phyloP scores from a whole-genome alignment of 2,113 vertebrate species.

The Rhipidura dahli region DNA sequence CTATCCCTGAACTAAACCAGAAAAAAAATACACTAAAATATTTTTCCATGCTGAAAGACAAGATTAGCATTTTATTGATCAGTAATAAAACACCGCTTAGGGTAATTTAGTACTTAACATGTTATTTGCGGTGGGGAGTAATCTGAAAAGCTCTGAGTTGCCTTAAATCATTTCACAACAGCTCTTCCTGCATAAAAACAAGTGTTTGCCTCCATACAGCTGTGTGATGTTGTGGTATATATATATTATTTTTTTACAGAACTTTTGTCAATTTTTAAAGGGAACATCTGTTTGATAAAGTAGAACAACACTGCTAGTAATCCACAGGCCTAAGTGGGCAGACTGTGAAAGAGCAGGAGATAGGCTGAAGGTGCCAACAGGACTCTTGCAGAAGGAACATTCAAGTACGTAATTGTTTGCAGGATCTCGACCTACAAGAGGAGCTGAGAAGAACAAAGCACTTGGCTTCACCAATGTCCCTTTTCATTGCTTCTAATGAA shows the following conservation, averaged over 20 bases:
- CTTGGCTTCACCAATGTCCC: constrained; percentile 71
- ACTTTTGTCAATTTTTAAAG: constrained; percentile 77
- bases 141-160: constrained; percentile 64
- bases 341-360: constrained; percentile 26
- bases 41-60: constrained; percentile 31
- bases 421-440: constrained; percentile 67
- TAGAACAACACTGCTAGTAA: constrained; percentile 54
- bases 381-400: constrained; percentile 45
- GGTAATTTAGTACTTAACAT: constrained; percentile 57
- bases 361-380: neutral
- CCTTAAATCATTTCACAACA: constrained; percentile 68
- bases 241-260: constrained; percentile 42
- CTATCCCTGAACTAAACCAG: neutral
- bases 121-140: constrained; percentile 54
- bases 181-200: constrained; percentile 45
- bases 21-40: constrained; percentile 19
- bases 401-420: constrained; percentile 48
- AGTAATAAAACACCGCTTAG: constrained; percentile 44
- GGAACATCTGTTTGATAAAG: constrained; percentile 75
- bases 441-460: constrained; percentile 73
- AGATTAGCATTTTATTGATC: constrained; percentile 60
- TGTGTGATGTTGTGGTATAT: constrained; percentile 32
- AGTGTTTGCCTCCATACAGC: constrained; percentile 69
- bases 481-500: constrained; percentile 84
- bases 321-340: neutral